These are phyloP conservation scores for Cardiocondyla obscurior DNA, from an alignment of 1,140 invertebrate species.

Conservation along the genomic window DNA sequence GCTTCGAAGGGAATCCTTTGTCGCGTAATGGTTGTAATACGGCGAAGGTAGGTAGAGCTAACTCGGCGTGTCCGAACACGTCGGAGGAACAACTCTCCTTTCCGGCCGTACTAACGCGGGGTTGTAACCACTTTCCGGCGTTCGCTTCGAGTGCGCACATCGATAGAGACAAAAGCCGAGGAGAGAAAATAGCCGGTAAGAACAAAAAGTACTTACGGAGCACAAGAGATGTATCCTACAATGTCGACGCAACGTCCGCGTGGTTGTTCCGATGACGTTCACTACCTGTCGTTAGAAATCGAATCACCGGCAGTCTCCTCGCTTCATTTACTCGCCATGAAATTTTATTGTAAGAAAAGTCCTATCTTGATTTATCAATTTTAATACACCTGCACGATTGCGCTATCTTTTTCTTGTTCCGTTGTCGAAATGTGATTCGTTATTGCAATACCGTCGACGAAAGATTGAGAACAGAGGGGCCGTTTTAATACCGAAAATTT, in stretches of 20 bases:
- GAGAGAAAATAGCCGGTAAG: constrained; percentile 13
- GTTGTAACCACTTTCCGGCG: constrained; percentile 15
- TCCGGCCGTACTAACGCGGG: constrained; percentile 33
- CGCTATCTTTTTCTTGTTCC: background rate
- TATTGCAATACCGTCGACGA: background rate
- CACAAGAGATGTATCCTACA: constrained; percentile 55
- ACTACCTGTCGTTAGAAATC: constrained; percentile 23
- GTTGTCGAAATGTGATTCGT: background rate
- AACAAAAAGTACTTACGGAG: constrained; percentile 67
- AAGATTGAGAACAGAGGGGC: background rate
- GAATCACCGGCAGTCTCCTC: background rate
- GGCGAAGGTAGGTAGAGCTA: constrained; percentile 51
- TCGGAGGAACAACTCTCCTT: constrained; percentile 52
- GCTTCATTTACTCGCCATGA: background rate
- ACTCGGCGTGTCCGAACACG: constrained; percentile 45
- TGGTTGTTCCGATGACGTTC: constrained; percentile 33
- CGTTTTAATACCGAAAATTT: background rate
- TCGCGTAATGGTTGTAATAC: constrained; percentile 53
- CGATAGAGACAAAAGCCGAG: constrained; percentile 19
- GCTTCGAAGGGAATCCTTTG: constrained; percentile 13
- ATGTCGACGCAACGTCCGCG: background rate
- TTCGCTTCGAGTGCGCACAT: constrained; percentile 8
- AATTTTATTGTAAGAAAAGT: background rate
- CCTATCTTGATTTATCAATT: background rate
- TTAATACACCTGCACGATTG: background rate